Base-by-base conservation (phyloP, 2,113 vertebrate species). In the Pagrus major region DNA sequence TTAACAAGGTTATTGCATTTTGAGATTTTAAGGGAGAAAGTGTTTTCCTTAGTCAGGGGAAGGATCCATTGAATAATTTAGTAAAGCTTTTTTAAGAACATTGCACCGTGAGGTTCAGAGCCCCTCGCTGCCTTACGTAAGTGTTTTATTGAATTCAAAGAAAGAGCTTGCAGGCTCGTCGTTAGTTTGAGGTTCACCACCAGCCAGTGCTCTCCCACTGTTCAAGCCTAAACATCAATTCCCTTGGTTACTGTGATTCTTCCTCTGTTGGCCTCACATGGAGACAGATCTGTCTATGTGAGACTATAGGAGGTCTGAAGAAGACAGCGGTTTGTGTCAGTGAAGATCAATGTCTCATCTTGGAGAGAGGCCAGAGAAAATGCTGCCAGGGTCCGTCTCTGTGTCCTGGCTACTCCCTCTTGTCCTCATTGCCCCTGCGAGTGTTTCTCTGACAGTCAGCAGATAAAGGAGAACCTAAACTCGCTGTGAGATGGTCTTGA, bases 331-430 rank as follows among this genome's bases (percentile, higher is more conserved):
- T 79, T 69, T 72, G 56, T 72, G 71, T 85, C 73, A 33, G 27
- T 46, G 39, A 69, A 77, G 80, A 92, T 91, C 74, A 71, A 79
- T 74, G 75, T 86, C 52, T 55, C 39, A 58, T 20, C 88, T 46
- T 86, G 82, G 78, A 86, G 52, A 72, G 31, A 52, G 59, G 88
- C 88, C 91, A 89, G 71, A 70, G 52, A 47, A 87, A 85, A 70
- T 10, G 76, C 68, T 81, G 66, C 71, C 80, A 73, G 70, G n/a
- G 37, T 79, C 76, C 63, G 52, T 42, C 41, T 55, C 21, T 52
- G 49, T 56, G 27, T 80, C 79, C 69, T 60, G 80, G 71, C 83
- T 71, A 64, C 88, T 86, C 76, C 81, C 61, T 68, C 47, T 3
- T 81, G 76, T 82, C 77, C 81, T 68, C 35, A 1, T 41, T 82